Percentiles rank a stretch among this genome's conserved stretches.
These are phyloP conservation scores for Parnassius orleans DNA, from an alignment of 2,888 invertebrate species.

Conservation along the genomic window DNA sequence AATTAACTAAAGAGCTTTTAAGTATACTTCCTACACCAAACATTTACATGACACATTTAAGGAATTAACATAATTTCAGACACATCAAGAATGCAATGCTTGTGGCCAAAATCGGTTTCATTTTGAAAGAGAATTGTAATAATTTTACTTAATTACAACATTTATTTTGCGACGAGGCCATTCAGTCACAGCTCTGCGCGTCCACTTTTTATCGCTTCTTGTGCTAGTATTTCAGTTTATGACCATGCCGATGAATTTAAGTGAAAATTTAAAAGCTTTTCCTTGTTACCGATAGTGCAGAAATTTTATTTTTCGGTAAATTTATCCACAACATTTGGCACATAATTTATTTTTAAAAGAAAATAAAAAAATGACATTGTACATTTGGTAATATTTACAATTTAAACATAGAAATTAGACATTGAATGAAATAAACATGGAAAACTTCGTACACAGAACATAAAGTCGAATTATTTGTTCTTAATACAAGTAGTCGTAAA, in stretches of 20 bases:
- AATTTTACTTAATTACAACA: slow-evolving; percentile 78
- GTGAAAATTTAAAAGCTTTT: slow-evolving; percentile 61
- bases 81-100: slow-evolving; percentile 23
- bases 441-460: background rate
- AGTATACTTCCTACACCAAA: slow-evolving; percentile 16
- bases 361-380: too few species aligned
- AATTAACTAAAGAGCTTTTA: slow-evolving; percentile 3
- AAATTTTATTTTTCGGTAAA: too few species aligned
- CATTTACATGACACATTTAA: slow-evolving; percentile 22
- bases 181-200: slow-evolving; percentile 56
- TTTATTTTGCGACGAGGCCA: slow-evolving; percentile 68
- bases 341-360: too few species aligned
- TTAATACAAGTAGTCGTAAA: slow-evolving; percentile 68
- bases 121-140: slow-evolving; percentile 73
- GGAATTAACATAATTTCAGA: slow-evolving; percentile 27
- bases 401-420: too few species aligned
- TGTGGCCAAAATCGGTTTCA: slow-evolving; percentile 61
- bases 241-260: slow-evolving; percentile 59
- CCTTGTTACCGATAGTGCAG: slow-evolving; percentile 46
- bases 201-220: slow-evolving; percentile 52
- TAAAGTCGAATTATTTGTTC: slow-evolving; percentile 56
- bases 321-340: too few species aligned
- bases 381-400: too few species aligned
- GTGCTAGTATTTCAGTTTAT: slow-evolving; percentile 42
- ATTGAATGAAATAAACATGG: background rate